Conservation (phyloP, 2,113 vertebrate genomes). For the Sigmodon hispidus region DNA sequence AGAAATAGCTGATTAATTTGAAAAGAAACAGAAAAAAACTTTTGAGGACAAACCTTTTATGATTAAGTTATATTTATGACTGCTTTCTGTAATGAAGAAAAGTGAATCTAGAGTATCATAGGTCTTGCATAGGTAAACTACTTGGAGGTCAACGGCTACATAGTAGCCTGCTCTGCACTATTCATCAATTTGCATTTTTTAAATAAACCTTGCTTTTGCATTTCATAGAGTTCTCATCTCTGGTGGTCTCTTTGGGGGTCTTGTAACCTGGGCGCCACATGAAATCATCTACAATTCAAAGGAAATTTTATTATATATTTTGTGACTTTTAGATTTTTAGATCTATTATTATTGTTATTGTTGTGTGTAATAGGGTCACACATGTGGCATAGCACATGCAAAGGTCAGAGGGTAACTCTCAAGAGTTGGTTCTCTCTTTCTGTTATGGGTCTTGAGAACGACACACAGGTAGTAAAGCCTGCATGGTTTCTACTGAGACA, state of each 20-base stretch:
- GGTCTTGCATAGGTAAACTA: constrained; percentile 89
- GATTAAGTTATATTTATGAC: constrained; percentile 65
- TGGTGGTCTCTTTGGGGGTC: no score
- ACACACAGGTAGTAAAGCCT: background rate
- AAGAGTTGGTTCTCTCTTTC: background rate
- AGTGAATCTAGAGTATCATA: constrained; percentile 76
- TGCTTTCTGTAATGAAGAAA: constrained; percentile 77
- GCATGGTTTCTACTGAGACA: background rate
- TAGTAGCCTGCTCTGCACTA: no score
- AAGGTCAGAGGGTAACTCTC: background rate
- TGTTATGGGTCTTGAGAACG: background rate
- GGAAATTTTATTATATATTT: background rate
- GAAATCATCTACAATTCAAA: background rate
- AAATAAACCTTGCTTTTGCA: no score
- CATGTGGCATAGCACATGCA: background rate
- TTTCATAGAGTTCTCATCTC: no score
- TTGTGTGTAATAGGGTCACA: background rate
- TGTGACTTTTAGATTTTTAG: background rate
- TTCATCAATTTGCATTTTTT: no score
- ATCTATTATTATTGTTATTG: background rate
- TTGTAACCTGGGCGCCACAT: no score
- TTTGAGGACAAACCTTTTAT: constrained; percentile 32
- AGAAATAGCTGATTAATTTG: constrained; percentile 49
- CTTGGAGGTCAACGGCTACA: constrained; percentile 87
- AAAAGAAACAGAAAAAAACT: constrained; percentile 67